Percentiles rank a stretch among this genome's conserved stretches.
These are phyloP conservation scores for Holacanthella duospinosa DNA, from an alignment of 2,888 invertebrate species.

Conservation along the genomic window DNA sequence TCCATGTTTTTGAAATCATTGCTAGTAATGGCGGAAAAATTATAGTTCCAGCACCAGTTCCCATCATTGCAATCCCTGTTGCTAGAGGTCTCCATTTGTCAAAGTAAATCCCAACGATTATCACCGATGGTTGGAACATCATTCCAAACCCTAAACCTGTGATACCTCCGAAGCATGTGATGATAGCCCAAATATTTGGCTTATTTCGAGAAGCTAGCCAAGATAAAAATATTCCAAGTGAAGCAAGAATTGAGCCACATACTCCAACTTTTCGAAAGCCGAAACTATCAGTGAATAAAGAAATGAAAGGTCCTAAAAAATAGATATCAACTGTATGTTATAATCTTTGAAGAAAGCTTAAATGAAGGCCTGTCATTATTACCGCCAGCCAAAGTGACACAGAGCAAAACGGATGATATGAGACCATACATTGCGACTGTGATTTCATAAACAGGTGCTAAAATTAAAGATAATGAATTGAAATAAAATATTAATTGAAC, in stretches of 20 bases:
- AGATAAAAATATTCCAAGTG: slow-evolving; percentile 58
- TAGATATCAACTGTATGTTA: background rate
- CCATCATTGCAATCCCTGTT: slow-evolving; percentile 90
- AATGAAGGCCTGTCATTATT: background rate
- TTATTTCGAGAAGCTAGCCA: slow-evolving; percentile 40
- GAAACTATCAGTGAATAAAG: slow-evolving; percentile 82
- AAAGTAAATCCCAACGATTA: slow-evolving; percentile 93
- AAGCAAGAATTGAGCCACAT: slow-evolving; percentile 62
- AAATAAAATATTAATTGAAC: background rate
- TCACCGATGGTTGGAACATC: slow-evolving; percentile 88
- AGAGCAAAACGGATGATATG: background rate
- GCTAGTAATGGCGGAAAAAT: slow-evolving; percentile 66
- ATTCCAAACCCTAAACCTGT: slow-evolving; percentile 75
- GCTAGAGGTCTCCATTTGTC: slow-evolving; percentile 89
- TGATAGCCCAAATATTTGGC: slow-evolving; percentile 20
- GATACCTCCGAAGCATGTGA: slow-evolving; percentile 24
- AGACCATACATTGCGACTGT: background rate
- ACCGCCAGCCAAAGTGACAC: background rate
- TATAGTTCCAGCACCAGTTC: slow-evolving; percentile 88
- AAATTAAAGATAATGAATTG: background rate
- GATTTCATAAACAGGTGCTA: background rate
- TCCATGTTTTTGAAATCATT: slow-evolving; percentile 51
- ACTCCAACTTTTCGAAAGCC: slow-evolving; percentile 84
- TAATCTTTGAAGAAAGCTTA: background rate
- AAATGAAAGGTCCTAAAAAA: slow-evolving; percentile 80